Conservation (phyloP, 1,140 invertebrate genomes). For the Procambarus virginalis region DNA sequence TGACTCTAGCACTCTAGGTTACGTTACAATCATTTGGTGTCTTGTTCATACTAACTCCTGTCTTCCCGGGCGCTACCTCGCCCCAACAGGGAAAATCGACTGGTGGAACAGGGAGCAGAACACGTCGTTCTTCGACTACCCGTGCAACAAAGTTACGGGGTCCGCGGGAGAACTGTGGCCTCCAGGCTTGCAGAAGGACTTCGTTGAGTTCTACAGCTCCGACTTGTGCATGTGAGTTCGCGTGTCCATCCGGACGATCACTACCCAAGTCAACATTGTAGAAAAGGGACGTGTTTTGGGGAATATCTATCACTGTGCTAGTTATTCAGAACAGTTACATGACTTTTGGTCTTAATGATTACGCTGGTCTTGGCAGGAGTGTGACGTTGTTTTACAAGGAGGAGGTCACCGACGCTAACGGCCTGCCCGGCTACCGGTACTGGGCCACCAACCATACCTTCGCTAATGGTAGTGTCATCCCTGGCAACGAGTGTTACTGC, state of each 20-base stretch:
- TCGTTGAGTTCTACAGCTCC: slow-evolving; percentile 71
- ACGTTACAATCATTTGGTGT: too few species aligned
- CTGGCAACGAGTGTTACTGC: slow-evolving; percentile 69
- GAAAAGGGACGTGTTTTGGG: too few species aligned
- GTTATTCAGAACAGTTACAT: not conserved
- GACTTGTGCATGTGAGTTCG: slow-evolving; percentile 72
- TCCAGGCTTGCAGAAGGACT: slow-evolving; percentile 74
- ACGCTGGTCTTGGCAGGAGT: slow-evolving; percentile 33
- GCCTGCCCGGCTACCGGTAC: slow-evolving; percentile 66
- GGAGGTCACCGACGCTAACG: slow-evolving; percentile 54
- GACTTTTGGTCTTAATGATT: not conserved
- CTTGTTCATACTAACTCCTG: not conserved
- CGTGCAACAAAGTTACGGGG: slow-evolving; percentile 75
- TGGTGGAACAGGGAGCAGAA: slow-evolving; percentile 81
- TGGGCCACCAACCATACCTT: slow-evolving; percentile 63
- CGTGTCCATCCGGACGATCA: not conserved
- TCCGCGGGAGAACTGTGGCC: slow-evolving; percentile 86
- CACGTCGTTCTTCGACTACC: slow-evolving; percentile 72
- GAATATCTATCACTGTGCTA: too few species aligned
- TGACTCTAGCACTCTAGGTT: too few species aligned
- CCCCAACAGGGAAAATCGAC: slow-evolving; percentile 77
- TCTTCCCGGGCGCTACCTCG: not conserved
- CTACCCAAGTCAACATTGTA: too few species aligned
- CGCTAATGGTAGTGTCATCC: slow-evolving; percentile 32
- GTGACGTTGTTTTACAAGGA: slow-evolving; percentile 68